These are phyloP conservation scores for Solenopsis fugax DNA, from an alignment of 1,140 invertebrate species.

Conservation along the genomic window DNA sequence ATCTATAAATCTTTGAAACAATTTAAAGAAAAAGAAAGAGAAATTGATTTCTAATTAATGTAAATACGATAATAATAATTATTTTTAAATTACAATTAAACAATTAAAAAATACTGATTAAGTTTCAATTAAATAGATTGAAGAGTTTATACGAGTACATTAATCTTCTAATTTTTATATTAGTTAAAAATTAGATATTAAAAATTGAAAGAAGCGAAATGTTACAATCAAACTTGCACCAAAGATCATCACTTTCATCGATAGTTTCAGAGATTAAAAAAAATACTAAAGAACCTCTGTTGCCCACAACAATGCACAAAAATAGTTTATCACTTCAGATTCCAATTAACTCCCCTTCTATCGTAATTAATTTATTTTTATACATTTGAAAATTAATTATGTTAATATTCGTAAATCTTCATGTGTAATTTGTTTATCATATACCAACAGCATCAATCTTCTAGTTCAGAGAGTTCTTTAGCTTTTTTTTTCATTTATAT, in stretches of 20 bases:
- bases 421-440: neutral
- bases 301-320: neutral
- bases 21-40: neutral
- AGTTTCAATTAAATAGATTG: neutral
- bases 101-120: neutral
- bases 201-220: neutral
- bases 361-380: slow-evolving; percentile 1
- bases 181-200: neutral
- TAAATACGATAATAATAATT: neutral
- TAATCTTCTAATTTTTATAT: neutral
- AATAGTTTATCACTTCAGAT: neutral
- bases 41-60: neutral
- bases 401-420: neutral
- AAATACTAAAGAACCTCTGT: neutral
- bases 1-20: neutral
- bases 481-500: neutral
- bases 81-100: neutral
- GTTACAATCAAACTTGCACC: neutral
- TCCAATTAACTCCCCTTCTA: neutral
- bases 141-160: neutral
- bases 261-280: neutral
- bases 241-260: neutral
- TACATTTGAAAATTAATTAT: slow-evolving; percentile 7
- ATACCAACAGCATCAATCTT: neutral
- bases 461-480: neutral